phyloP scores from a whole-genome alignment of 2,888 invertebrate genomes.

The Venustoraphidia nigricollis region DNA sequence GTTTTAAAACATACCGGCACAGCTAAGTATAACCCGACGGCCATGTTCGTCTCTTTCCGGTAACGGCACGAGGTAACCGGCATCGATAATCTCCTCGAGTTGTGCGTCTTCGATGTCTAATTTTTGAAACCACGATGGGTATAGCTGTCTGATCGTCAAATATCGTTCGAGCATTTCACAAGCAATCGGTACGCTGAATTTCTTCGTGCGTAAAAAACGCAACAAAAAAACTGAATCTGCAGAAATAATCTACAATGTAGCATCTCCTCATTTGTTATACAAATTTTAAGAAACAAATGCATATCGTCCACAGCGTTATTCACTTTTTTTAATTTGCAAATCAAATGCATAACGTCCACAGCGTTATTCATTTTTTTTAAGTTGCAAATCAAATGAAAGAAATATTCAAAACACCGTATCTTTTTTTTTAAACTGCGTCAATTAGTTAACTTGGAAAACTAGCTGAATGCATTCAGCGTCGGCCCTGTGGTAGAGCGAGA shows the following conservation, averaged over 20 bases:
- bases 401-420: no score
- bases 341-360: no score
- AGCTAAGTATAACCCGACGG: slow-evolving; percentile 60
- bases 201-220: slow-evolving; percentile 73
- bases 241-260: slow-evolving; percentile 7
- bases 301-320: no score
- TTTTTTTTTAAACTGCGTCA: no score
- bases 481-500: no score
- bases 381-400: no score
- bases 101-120: slow-evolving; percentile 66
- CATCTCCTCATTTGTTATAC: no score
- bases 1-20: slow-evolving; percentile 38
- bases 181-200: slow-evolving; percentile 72
- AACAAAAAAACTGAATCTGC: slow-evolving; percentile 64
- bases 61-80: slow-evolving; percentile 62
- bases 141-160: slow-evolving; percentile 66
- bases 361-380: no score
- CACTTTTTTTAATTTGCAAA: no score
- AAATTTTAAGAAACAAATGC: no score
- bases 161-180: slow-evolving; percentile 81
- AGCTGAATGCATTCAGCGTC: no score
- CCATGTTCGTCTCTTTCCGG: slow-evolving; percentile 60
- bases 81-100: slow-evolving; percentile 63
- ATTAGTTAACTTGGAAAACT: no score
- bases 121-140: slow-evolving; percentile 74